These are phyloP conservation scores for Prunella fulvescens DNA, from an alignment of 2,113 vertebrate genomes.

Conservation along the genomic window DNA sequence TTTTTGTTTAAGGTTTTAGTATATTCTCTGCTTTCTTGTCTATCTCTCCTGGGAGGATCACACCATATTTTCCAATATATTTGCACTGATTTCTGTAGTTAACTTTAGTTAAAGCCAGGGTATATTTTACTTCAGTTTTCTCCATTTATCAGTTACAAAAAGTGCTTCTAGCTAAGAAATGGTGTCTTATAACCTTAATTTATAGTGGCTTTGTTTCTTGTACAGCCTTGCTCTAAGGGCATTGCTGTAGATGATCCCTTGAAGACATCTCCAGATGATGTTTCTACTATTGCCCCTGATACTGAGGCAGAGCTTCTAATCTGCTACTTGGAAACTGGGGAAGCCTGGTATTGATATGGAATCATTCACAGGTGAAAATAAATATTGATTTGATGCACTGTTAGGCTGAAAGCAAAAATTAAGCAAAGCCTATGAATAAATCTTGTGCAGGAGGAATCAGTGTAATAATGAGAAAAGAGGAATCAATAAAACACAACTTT, in stretches of 20 bases:
- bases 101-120: not conserved
- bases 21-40: not conserved
- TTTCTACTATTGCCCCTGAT: slow-evolving; percentile 69
- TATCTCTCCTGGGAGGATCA: not conserved
- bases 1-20: not conserved
- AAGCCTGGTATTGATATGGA: slow-evolving; percentile 69
- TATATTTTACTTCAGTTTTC: not conserved
- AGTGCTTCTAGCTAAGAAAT: not conserved
- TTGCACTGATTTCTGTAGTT: not conserved
- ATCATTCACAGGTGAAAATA: slow-evolving; percentile 74
- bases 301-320: slow-evolving; percentile 73
- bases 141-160: not conserved
- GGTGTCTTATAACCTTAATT: not conserved
- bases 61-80: not conserved
- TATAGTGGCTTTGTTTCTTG: not conserved
- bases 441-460: not conserved
- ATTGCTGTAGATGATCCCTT: slow-evolving; percentile 52
- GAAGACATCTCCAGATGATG: slow-evolving; percentile 65
- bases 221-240: slow-evolving; percentile 72
- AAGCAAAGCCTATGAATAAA: not conserved
- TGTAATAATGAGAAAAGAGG: not conserved
- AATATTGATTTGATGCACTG: not conserved
- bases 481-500: not conserved
- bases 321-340: slow-evolving; percentile 71
- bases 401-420: not conserved